Evolutionary conservation across 2,797 vertebrate species (phyloP), one percentile per base, ranked within the genome.

Genomic region (Adelosebastes latens): DNA sequence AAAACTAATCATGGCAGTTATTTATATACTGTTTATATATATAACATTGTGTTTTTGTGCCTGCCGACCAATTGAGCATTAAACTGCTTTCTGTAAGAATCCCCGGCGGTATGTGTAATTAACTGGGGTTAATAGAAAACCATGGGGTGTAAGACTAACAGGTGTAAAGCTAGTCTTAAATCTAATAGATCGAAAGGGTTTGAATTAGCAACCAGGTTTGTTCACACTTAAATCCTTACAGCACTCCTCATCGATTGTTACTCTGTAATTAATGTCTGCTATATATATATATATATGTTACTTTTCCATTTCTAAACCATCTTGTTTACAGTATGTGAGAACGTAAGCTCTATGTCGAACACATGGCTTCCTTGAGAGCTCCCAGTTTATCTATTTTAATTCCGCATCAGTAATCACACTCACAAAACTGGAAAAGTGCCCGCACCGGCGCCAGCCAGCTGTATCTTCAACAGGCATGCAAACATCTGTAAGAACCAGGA

Each of bases 401-500:
- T 88, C 87, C 75, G 90, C 91, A 87, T 88, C 91, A 86, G 82
- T 88, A 84, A 87, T 77, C 89, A 72, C 62, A 74, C 78, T 63
- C 80, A 71, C 60, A 75, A 68, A 88, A 60, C 80, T 88, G 90
- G 85, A 89, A 69, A 75, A 75, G 74, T 20, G 77, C 87, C 89
- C 78, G 53, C 80, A 52, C 75, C 36, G 34, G 84, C 24, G 0
- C 16, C 88, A 92, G 82, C 90, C 92, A 92, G 90, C 91, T 93
- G 90, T 86, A 77, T 90, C 92, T 90, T 86, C 88, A 91, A 88
- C 92, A 93, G 91, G 88, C 89, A 83, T 63, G 71, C 86, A 85
- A 93, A 94, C 94, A 94, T 94, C 92, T 93, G 94, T 92, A 93
- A 69, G 73, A 94, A 83, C 31, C 87, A 86, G 82, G 81, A 85